Conservation (phyloP, 2,113 vertebrate species). For the Nycticryphes semicollaris region DNA sequence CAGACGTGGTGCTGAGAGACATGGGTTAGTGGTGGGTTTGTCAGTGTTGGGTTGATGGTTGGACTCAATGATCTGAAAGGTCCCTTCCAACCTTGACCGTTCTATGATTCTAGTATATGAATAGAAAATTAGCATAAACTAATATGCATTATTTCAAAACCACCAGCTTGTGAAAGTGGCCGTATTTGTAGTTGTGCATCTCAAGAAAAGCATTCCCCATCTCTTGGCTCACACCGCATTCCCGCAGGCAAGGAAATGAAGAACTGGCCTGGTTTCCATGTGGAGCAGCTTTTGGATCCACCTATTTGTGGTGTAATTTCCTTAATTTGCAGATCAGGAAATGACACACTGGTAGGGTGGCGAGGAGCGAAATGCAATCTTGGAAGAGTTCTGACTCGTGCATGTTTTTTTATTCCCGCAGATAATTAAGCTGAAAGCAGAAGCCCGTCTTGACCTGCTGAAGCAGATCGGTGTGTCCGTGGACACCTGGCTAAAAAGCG, state of each 20-base stretch:
- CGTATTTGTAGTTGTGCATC: neutral
- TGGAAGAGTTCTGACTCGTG: neutral
- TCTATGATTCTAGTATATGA: neutral
- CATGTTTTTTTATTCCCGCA: slow-evolving; percentile 52
- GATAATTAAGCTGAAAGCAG: slow-evolving; percentile 95
- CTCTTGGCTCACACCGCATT: neutral
- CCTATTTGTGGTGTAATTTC: neutral
- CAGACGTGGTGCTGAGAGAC: neutral
- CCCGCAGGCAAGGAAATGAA: neutral
- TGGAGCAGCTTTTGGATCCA: neutral
- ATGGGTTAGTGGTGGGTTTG: neutral
- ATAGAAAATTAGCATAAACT: neutral
- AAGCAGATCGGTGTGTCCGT: slow-evolving; percentile 94
- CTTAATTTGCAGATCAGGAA: rapidly evolving
- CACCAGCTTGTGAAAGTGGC: neutral
- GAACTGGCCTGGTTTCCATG: rapidly evolving
- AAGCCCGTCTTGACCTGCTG: slow-evolving; percentile 91
- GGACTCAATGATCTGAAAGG: neutral
- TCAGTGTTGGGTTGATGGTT: neutral
- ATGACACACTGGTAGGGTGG: rapidly evolving
- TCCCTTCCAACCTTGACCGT: neutral
- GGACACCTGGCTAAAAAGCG: slow-evolving; percentile 96
- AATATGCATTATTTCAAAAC: neutral
- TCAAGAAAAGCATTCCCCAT: neutral
- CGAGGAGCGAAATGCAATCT: rapidly evolving